A percentile compares a stretch with the other conserved stretches of the same genome.
These are phyloP conservation scores for Passer montanus DNA, from an alignment of 2,113 vertebrate genomes.

Conservation along the genomic window DNA sequence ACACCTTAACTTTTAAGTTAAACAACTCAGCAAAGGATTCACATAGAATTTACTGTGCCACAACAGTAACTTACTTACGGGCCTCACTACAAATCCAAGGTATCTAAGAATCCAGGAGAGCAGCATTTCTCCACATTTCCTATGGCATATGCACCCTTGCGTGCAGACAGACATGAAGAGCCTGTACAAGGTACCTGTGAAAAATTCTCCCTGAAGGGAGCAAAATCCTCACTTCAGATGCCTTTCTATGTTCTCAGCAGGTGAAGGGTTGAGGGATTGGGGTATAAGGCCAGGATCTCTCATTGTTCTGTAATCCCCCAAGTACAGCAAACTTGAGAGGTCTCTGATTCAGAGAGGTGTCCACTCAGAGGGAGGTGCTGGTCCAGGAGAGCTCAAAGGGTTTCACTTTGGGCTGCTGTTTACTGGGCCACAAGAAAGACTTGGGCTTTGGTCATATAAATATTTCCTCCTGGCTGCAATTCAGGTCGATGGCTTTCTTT, in stretches of 20 bases:
- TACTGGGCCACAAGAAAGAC: neutral
- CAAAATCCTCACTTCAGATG: neutral
- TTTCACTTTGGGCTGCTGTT: neutral
- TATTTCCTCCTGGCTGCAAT: neutral
- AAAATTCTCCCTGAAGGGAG: neutral
- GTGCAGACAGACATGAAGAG: neutral
- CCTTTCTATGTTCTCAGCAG: neutral
- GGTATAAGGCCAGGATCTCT: neutral
- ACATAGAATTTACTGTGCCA: neutral
- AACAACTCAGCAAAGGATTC: neutral
- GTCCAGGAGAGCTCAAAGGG: neutral
- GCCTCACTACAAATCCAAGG: neutral
- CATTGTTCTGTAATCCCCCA: neutral
- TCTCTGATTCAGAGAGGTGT: neutral
- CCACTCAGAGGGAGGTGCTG: neutral
- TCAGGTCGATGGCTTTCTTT: neutral
- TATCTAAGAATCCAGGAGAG: neutral
- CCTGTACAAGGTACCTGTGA: neutral
- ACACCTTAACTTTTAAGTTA: neutral
- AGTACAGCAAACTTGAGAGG: neutral
- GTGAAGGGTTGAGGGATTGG: neutral
- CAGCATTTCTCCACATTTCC: neutral
- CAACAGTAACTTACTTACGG: neutral
- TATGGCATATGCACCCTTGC: neutral
- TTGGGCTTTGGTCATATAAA: neutral